Conservation (phyloP, 92 coral and sea anemone genomes). For the Epizoanthus ramosus region DNA sequence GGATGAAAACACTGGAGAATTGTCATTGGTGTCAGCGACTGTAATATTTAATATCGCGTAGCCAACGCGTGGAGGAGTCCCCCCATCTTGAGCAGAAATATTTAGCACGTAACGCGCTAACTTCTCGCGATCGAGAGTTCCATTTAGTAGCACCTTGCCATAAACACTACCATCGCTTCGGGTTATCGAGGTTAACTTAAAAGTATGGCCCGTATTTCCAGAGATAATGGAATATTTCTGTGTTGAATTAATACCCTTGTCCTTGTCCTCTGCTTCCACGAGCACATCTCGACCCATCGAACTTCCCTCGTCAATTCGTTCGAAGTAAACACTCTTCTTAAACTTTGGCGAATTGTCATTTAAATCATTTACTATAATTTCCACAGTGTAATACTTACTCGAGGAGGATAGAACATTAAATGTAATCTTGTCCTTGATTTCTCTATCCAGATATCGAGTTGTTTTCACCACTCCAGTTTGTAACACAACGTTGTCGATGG, state of each 20-base stretch:
- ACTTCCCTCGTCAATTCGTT: conserved; percentile 59
- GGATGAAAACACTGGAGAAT: conserved; percentile 71
- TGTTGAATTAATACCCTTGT: conserved; percentile 78
- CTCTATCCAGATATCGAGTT: conserved; percentile 70
- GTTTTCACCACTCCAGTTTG: conserved; percentile 65
- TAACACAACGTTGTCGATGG: conserved; percentile 17
- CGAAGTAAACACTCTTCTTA: conserved; percentile 48
- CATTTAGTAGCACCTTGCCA: conserved; percentile 61
- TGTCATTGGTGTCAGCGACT: conserved; percentile 82
- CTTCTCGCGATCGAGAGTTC: conserved; percentile 79
- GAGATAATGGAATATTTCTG: conserved; percentile 78
- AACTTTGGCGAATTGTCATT: conserved; percentile 90
- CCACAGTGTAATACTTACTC: conserved; percentile 1
- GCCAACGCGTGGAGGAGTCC: conserved; percentile 68
- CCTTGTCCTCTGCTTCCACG: conserved; percentile 68
- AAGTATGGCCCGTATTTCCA: conserved; percentile 75
- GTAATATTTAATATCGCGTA: conserved; percentile 70
- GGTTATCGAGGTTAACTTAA: conserved; percentile 49
- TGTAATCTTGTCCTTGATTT: conserved; percentile 45
- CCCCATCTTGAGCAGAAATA: conserved; percentile 90
- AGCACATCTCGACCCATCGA: conserved; percentile 39
- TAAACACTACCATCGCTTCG: conserved; percentile 40
- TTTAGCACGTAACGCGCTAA: conserved; percentile 74
- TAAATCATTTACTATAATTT: conserved; percentile 77
- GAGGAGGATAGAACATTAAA: background rate